Conservation (phyloP, 1,140 invertebrate species). For the Meloidogyne floridensis region DNA sequence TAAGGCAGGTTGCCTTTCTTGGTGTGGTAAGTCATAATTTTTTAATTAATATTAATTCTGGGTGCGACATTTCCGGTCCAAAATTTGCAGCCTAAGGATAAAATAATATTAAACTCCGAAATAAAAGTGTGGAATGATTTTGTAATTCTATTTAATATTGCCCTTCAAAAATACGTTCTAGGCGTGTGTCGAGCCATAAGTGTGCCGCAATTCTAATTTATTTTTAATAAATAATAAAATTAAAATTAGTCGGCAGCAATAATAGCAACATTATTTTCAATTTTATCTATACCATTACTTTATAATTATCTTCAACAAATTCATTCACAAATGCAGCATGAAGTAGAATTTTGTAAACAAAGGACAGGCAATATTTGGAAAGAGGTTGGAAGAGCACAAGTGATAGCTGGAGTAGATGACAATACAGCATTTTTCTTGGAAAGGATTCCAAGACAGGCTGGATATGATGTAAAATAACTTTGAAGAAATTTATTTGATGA, state of each 20-base stretch:
- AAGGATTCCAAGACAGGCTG: slow-evolving; percentile 45
- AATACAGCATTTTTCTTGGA: slow-evolving; percentile 10
- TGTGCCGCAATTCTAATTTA: too few relatives aligned
- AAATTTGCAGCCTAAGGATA: too few relatives aligned
- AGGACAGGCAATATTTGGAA: slow-evolving; percentile 16
- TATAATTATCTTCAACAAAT: slow-evolving; percentile 59
- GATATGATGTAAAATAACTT: slow-evolving; percentile 37
- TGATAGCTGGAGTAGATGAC: slow-evolving; percentile 14
- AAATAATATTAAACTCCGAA: too few relatives aligned
- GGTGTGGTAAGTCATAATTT: slow-evolving; percentile 17
- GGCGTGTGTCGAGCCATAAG: too few relatives aligned
- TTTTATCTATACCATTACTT: slow-evolving; percentile 58
- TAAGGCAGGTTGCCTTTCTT: slow-evolving; percentile 19
- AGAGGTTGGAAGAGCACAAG: slow-evolving; percentile 20
- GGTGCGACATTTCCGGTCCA: too few relatives aligned
- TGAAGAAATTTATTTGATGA: background rate
- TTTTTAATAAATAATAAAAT: background rate
- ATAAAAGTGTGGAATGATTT: too few relatives aligned
- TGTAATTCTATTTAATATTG: too few relatives aligned
- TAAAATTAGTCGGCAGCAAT: slow-evolving; percentile 17
- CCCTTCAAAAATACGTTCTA: too few relatives aligned
- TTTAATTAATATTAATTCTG: too few relatives aligned
- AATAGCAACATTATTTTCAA: slow-evolving; percentile 55
- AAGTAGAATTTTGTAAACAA: slow-evolving; percentile 28
- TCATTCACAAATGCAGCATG: slow-evolving; percentile 25